These are phyloP conservation scores for Ranitomeya imitator DNA, from an alignment of 2,113 vertebrate species.

Conservation along the genomic window DNA sequence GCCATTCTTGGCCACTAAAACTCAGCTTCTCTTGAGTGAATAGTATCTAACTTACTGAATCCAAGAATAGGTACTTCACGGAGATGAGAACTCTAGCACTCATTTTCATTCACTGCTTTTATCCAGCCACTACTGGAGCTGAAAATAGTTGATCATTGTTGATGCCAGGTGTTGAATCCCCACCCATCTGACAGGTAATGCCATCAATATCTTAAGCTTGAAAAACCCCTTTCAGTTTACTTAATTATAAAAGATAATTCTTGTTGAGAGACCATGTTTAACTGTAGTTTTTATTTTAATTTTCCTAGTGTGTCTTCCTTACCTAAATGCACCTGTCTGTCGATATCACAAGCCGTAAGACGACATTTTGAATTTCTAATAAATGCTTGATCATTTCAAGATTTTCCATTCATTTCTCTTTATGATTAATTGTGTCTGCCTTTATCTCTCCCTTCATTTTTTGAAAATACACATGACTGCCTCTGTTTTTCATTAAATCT, in stretches of 20 bases:
- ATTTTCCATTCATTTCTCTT: constrained; percentile 20
- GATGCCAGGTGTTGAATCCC: too few species aligned
- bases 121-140: too few species aligned
- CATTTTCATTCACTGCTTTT: too few species aligned
- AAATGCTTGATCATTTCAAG: constrained; percentile 7
- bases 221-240: too few species aligned
- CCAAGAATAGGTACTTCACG: too few species aligned
- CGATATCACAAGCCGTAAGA: neutral
- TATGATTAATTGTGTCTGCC: constrained; percentile 35
- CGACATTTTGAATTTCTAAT: neutral
- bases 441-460: constrained; percentile 35
- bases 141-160: too few species aligned
- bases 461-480: constrained; percentile 31
- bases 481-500: constrained; percentile 44
- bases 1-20: too few species aligned
- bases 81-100: too few species aligned
- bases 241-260: neutral
- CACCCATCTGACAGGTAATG: too few species aligned
- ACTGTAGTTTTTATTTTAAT: neutral
- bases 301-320: neutral
- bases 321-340: neutral
- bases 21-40: too few species aligned
- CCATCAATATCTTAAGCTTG: too few species aligned
- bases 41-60: too few species aligned
- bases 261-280: neutral